Base-by-base conservation (phyloP, 2,113 vertebrate genomes). In the Engystomops pustulosus region DNA sequence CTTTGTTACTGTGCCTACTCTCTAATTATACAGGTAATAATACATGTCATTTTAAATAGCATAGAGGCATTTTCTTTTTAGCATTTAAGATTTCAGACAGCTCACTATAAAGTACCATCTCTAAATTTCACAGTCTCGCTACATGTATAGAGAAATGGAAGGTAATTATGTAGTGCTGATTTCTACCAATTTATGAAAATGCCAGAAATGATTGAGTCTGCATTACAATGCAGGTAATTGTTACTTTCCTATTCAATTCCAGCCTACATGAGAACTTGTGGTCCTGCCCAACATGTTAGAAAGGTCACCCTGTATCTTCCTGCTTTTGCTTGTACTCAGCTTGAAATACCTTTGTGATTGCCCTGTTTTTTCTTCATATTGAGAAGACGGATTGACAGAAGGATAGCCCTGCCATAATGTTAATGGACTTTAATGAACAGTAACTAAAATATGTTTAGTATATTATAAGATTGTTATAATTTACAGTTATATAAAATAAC, bases 141-240 rank as follows among this genome's bases (percentile, higher is more conserved):
- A 20, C 41, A 9, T 45, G 36, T 65, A 79, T 65, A 65, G 41
- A 65, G 77, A 67, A 65, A 65, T 79, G 77, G 38, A 44, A 79
- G 38, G 76, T 79, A 79, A 65, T 79, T 79, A 79, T 79, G 76
- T 27, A 45, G 38, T 67, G 15, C 77, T 79, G 51, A 78, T 78
- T 76, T 78, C 27, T 34, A 78, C 32, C 36, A 78, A 78, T 79
- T 67, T 79, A 47, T 79, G 58, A 53, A 67, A 65, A 62, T 79
- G 77, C 38, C 77, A 79, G 41, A 79, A 79, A 79, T 78, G 77
- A 79, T 79, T 79, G 77, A 79, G 32, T 65, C 55, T 79, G 41
- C 77, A 65, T 79, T 67, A 79, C 77, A 79, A 79, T 79, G 55
- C 58, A 47, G 41, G 77, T 79, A 65, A 79, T 79, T 79, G 77